A percentile compares a stretch with the other conserved stretches of the same genome.
Conservation (phyloP, 2,797 vertebrate genomes). For the Perodicticus potto region DNA sequence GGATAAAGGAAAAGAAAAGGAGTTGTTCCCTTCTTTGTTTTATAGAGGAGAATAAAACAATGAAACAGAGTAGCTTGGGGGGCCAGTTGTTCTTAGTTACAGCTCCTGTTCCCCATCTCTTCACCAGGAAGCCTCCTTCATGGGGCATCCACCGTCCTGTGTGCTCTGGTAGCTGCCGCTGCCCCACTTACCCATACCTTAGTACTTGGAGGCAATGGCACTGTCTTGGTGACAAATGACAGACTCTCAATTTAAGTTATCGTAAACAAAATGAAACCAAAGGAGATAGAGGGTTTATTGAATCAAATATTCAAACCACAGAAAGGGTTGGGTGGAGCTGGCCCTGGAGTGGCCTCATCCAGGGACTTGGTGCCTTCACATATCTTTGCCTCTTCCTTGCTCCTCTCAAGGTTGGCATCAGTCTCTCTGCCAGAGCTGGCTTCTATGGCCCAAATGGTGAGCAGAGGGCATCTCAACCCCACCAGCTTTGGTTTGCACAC, state of each 20-base stretch:
- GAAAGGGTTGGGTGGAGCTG: not conserved
- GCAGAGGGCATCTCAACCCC: not conserved
- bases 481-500: not conserved
- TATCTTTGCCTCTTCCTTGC: not conserved
- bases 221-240: not conserved
- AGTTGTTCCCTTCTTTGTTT: not conserved
- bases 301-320: not conserved
- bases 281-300: not conserved
- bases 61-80: not conserved
- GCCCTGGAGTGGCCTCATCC: not conserved
- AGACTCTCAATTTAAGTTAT: not conserved
- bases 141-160: no score
- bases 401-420: not conserved
- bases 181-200: not conserved
- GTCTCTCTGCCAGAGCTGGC: not conserved
- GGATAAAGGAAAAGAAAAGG: not conserved
- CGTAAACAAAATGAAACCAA: not conserved
- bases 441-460: not conserved
- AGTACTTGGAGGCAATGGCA: not conserved
- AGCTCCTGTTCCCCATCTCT: not conserved
- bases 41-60: not conserved
- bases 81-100: no score
- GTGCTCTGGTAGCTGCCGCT: no score
- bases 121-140: not conserved
- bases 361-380: rapidly evolving